Conservation (phyloP, 2,888 invertebrate species). For the Agriotes lineatus region DNA sequence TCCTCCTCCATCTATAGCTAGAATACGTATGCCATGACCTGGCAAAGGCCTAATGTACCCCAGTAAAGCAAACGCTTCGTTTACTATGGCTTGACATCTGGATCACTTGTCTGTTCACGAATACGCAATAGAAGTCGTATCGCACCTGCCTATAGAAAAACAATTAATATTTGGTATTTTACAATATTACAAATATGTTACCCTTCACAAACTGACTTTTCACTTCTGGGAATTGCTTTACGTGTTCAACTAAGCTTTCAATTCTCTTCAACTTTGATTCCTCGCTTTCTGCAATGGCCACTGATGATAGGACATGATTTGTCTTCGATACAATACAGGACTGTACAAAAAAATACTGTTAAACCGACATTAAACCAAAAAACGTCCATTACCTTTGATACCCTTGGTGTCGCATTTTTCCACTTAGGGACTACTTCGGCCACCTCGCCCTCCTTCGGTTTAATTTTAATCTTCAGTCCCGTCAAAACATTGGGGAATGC, state of each 20-base stretch:
- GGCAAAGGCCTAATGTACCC: conserved; percentile 78
- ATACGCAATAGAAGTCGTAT: conserved; percentile 74
- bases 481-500: conserved; percentile 64
- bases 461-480: conserved; percentile 63
- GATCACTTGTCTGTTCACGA: conserved; percentile 64
- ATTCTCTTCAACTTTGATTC: conserved; percentile 73
- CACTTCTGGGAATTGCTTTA: conserved; percentile 81
- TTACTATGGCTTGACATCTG: conserved; percentile 61
- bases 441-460: conserved; percentile 54
- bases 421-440: conserved; percentile 65
- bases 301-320: conserved; percentile 75
- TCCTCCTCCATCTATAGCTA: conserved; percentile 93
- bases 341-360: conserved; percentile 69
- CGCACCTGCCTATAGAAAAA: conserved; percentile 73
- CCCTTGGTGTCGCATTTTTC: conserved; percentile 61
- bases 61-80: conserved; percentile 75
- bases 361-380: conserved; percentile 5
- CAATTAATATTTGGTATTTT: neutral
- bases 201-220: conserved; percentile 80
- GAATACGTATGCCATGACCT: conserved; percentile 81
- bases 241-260: conserved; percentile 78
- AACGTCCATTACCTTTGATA: conserved; percentile 55
- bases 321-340: conserved; percentile 75
- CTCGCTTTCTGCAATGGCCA: conserved; percentile 70
- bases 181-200: conserved; percentile 56